phyloP scores from a whole-genome alignment of 2,797 vertebrate genomes.

The Lepilemur ruficaudatus region DNA sequence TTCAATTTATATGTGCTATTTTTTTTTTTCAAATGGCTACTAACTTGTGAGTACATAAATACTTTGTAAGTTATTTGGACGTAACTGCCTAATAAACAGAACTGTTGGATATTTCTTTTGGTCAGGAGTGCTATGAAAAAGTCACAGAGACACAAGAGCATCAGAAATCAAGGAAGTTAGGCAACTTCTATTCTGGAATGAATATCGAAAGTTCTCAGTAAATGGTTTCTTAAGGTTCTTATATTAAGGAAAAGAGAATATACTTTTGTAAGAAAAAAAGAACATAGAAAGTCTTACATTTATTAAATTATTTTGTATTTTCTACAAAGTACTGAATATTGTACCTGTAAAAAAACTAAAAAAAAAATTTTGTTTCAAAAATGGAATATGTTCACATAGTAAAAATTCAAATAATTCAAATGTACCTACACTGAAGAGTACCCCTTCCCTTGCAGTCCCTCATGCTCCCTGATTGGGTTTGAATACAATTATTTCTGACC shows the following conservation, averaged over 20 bases:
- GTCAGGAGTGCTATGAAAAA: background rate
- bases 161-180: background rate
- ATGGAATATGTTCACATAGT: background rate
- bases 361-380: slow-evolving; percentile 27
- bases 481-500: background rate
- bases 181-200: background rate
- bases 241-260: background rate
- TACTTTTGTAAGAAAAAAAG: background rate
- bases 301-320: background rate
- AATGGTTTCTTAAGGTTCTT: background rate
- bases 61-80: background rate
- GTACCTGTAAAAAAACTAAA: background rate
- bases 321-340: background rate
- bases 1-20: background rate
- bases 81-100: background rate
- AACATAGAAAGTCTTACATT: background rate
- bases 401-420: background rate
- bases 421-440: background rate
- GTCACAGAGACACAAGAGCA: background rate
- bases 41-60: slow-evolving; percentile 24
- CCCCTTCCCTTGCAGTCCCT: background rate
- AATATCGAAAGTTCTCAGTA: background rate
- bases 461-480: background rate
- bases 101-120: background rate
- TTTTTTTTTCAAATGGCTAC: slow-evolving; percentile 1